Evolutionary conservation across 2,888 invertebrate species (phyloP), one percentile per base, ranked within the genome.

Genomic region (Eretmocerus hayati): DNA sequence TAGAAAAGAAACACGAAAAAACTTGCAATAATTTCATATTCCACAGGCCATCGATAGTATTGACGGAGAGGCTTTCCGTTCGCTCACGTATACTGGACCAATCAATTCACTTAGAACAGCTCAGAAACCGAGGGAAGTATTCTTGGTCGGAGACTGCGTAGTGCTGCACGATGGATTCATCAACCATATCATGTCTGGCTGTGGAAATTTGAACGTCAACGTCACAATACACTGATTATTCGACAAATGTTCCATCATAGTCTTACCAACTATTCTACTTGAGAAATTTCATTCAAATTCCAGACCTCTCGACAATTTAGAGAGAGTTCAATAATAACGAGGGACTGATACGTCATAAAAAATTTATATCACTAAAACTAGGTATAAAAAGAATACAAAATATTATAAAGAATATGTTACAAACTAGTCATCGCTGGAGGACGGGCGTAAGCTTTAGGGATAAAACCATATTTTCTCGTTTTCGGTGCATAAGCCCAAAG

Each of bases 401-500:
- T 55, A 52, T 55, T 54, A 50, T 46, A 54, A 54, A 53, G n/a
- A n/a, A 41, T 42, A 31, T 45, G 39, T 49, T 50, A 87, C 58
- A 89, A 80, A 60, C 90, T 85, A 22, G 92, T 93, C 80, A 91
- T 92, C 56, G 91, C 91, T 11, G 92, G 92, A 5, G 91, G 90
- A 16, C 92, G 77, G 8, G 93, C 93, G 65, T 93, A 93, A 1
- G 92, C 91, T 67, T 92, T 92, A 48, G 94, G 94, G 56, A 95
- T 92, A 73, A 94, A 94, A 30, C 95, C 95, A 65, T 93, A 93
- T 70, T 91, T 88, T 22, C 90, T 77, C 3, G 89, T 87, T 72
- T 90, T 90, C 8, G 92, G 93, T 9, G 92, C 91, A 75, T 94
- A 94, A 0, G 91, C 88, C 93, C 90, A 94, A 56, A 92, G 75